Evolutionary conservation across 1,140 invertebrate genomes (phyloP).

Genomic region (Trichonephila inaurata): DNA sequence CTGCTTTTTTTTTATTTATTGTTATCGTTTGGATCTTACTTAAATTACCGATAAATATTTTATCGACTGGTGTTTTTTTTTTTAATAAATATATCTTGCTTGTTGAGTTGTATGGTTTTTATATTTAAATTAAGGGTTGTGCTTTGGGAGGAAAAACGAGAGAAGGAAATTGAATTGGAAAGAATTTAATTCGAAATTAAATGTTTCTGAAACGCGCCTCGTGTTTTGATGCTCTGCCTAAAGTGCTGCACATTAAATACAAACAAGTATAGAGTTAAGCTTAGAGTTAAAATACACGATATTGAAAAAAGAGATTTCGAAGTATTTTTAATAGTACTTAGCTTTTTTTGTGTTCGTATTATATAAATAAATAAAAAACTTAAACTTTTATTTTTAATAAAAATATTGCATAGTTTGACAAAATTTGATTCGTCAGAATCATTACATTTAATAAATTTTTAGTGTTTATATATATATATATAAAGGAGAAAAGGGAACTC

Average conservation of each 20-base stretch:
- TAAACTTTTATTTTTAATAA: too few species aligned
- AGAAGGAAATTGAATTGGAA: neutral
- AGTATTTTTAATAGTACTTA: too few species aligned
- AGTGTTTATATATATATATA: too few species aligned
- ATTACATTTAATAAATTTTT: too few species aligned
- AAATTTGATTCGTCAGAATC: too few species aligned
- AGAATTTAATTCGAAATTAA: neutral
- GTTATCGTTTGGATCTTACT: neutral
- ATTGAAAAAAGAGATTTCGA: too few species aligned
- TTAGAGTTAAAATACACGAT: too few species aligned
- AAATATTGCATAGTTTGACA: too few species aligned
- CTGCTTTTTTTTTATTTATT: neutral
- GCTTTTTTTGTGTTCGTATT: too few species aligned
- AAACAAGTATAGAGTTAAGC: too few species aligned
- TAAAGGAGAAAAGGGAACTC: too few species aligned
- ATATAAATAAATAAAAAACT: too few species aligned
- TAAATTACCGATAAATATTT: slow-evolving; percentile 29
- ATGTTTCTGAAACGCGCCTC: neutral
- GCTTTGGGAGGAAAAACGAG: neutral
- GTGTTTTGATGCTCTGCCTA: neutral
- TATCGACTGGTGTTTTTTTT: neutral
- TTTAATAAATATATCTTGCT: neutral
- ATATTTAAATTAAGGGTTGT: neutral
- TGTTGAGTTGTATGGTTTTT: neutral
- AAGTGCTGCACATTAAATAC: neutral